Base-by-base conservation (phyloP, 2,113 vertebrate genomes). In the Apodemus sylvaticus region DNA sequence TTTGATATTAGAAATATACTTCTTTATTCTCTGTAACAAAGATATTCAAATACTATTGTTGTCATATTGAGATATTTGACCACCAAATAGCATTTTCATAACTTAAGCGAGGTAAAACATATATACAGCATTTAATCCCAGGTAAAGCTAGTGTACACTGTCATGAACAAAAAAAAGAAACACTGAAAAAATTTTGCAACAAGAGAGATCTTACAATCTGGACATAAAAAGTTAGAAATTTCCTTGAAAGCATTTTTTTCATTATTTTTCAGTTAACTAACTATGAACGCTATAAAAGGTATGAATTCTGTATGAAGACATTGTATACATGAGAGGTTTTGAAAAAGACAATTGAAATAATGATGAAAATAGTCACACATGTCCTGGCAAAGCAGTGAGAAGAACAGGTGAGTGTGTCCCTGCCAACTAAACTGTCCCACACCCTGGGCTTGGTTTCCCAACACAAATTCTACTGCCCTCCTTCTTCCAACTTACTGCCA, bases 121-220 rank as follows among this genome's bases (percentile, higher is more conserved):
- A 2, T 53, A 3, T 31, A 42, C 51, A 42, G 48, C 71, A 77
- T 26, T 17, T 83, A 29, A 66, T 90, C 48, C 2, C 12, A 66
- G 6, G 36, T 22, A 29, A 78, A 81, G 0, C 24, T 3, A 93
- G 7, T 2, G 74, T 73, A 31, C 24, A 26, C n/a, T 4, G 6
- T 3, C 4, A 0, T 3, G 3, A 89, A 68, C 2, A 68, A 20
- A 58, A 71, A 71, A 45, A 20, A 58, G 31, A 88, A 48, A 39
- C 4, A 7, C 1, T 55, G 0, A 45, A 4, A 17, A 48, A 12
- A 16, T 86, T 51, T 14, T 55, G n/a, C 17, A 7, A 42, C 5
- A 68, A 20, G 31, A 81, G 8, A 45, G 13, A 24, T 48, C n/a
- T 76, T 20, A 89, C 58, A 58, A 74, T 79, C 19, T 13, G 24